These are phyloP conservation scores for Orthosia gothica DNA, from an alignment of 2,888 invertebrate species.

Conservation along the genomic window DNA sequence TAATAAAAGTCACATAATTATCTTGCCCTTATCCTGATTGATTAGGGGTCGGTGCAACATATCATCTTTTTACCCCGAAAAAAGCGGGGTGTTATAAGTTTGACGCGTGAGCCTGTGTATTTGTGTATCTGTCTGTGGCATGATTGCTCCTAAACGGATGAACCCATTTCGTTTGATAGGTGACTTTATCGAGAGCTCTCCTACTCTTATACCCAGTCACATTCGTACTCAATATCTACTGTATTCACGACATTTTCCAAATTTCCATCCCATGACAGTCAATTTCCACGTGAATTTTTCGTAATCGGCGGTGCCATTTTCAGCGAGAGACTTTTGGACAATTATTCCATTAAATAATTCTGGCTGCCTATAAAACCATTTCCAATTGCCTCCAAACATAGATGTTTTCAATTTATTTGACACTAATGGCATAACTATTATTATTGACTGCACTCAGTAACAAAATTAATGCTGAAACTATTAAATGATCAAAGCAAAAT, in stretches of 20 bases:
- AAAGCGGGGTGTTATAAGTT: too few relatives aligned
- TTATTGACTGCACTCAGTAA: conserved; percentile 4
- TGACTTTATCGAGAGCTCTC: too few relatives aligned
- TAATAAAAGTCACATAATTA: neutral
- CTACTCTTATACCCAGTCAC: neutral
- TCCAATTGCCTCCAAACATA: conserved; percentile 1
- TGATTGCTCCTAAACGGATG: too few relatives aligned
- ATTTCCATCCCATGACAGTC: neutral
- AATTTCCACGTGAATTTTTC: neutral
- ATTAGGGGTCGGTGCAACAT: neutral
- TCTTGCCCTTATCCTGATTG: neutral
- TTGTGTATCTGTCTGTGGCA: too few relatives aligned
- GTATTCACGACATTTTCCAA: neutral
- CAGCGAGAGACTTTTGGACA: neutral
- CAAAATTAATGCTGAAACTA: conserved; percentile 32
- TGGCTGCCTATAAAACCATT: neutral
- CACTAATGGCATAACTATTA: conserved; percentile 2
- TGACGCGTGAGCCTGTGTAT: too few relatives aligned
- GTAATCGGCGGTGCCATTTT: neutral
- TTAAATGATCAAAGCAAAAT: conserved; percentile 26
- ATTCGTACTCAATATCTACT: neutral
- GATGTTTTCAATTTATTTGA: conserved; percentile 11
- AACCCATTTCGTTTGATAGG: too few relatives aligned
- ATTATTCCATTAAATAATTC: neutral
- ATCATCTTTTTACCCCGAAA: neutral